Base-by-base conservation (phyloP, 2,113 vertebrate genomes). In the Garra rufa region DNA sequence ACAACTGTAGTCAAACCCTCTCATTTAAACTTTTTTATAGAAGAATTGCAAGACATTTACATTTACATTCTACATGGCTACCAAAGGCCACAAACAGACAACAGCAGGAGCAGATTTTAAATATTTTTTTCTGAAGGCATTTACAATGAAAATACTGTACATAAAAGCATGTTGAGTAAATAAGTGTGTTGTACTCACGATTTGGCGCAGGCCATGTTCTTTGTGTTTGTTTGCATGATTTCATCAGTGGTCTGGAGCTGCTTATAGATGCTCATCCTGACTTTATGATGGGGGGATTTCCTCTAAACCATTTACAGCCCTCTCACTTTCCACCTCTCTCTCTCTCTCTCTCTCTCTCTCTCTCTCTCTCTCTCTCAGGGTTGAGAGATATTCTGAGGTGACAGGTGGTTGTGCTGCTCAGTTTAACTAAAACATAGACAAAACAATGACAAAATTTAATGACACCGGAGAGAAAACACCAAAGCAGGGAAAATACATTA, bases 311-410 rank as follows among this genome's bases (percentile, higher is more conserved):
- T 21, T 46, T 3, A 46, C 26, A 34, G 15, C 57, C 17, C 52
- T 30, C 73, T 75, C 67, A 13, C 74, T 71, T 61, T 78, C 24
- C 26, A 26, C 57, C 13, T 24, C 19, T 50, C 69, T 61, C 34
- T 8, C 61, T 83, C 61, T 34, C 44, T 13, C 88, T 34, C 43
- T 21, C 83, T 44, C 43, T 63, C 30, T 48, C 57, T 21, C 82
- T 34, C 19, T 41, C 34, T 7, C 61, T 80, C 57, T 30, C 46
- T 14, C 88, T 34, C 34, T 21, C 83, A 43, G 48, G 77, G 61
- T 65, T 82, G 80, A 55, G 48, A n/a, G 73, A 70, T 78, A 82
- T 86, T 83, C 65, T 83, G 52, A 73, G 80, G 48, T 38, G 38
- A 71, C 85, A 86, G 80, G 81, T 83, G 85, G 38, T 50, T 63